Percentiles rank a stretch among this genome's conserved stretches.
phyloP scores from a whole-genome alignment of 2,113 vertebrate genomes.

The Myrmecophaga tridactyla region DNA sequence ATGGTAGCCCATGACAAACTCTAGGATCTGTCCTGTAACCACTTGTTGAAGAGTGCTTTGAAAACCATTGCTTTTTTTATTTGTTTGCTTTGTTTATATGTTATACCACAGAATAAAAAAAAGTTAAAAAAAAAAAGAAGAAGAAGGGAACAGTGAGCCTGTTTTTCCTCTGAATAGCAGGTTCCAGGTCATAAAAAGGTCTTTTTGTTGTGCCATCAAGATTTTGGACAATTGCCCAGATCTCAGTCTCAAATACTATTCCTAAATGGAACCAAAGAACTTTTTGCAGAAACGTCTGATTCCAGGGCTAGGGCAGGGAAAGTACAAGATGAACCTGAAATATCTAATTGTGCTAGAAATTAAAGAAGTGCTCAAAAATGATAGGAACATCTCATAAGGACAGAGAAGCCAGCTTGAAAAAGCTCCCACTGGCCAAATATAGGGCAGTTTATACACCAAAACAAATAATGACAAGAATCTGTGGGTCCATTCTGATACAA shows the following conservation, averaged over 20 bases:
- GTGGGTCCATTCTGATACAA: not conserved
- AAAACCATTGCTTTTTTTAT: too few species aligned
- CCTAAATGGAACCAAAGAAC: too few species aligned
- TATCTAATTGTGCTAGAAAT: not conserved
- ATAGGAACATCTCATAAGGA: not conserved
- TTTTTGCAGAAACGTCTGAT: too few species aligned
- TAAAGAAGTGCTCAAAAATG: not conserved
- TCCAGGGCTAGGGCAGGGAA: too few species aligned
- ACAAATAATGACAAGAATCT: not conserved
- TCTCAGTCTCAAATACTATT: too few species aligned
- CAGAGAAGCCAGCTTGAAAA: not conserved
- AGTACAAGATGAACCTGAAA: not conserved
- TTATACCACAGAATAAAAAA: too few species aligned
- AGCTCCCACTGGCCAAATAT: too few species aligned
- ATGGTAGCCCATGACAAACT: too few species aligned
- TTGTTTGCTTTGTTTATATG: too few species aligned
- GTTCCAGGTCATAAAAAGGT: slow-evolving; percentile 19
- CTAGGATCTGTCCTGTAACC: too few species aligned
- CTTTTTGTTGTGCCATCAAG: slow-evolving; percentile 40
- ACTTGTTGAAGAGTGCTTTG: too few species aligned
- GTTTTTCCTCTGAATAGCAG: not conserved
- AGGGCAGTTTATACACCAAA: not conserved
- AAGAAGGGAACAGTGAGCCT: not conserved
- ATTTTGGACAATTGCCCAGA: slow-evolving; percentile 31
- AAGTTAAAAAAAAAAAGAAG: too few species aligned